Base-by-base conservation (phyloP, 2,888 invertebrate species). In the Glyphotaelius pellucidus region DNA sequence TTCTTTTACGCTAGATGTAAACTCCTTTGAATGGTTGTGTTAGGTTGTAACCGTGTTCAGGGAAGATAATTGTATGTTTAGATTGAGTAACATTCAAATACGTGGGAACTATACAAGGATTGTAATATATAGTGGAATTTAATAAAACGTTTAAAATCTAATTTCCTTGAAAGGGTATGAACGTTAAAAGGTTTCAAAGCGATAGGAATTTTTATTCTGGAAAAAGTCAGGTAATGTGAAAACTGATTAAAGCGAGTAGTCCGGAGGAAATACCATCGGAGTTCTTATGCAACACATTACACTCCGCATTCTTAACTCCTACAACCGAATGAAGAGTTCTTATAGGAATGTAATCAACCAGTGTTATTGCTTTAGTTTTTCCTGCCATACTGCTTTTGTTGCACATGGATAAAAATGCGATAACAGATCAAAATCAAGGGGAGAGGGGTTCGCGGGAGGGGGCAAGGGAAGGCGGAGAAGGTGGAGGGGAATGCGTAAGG, bases 221-320 rank as follows among this genome's bases (percentile, higher is more conserved):
- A 35, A 31, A 32, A n/a, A n/a, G 35, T 83, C 83, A n/a, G 25
- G 35, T 35, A 83, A 35, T 83, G 83, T 38, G 35, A 38, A 38
- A 83, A 83, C 83, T 38, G 83, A 83, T 83, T 83, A 32, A 83
- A 83, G 35, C 83, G 25, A 32, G 35, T 83, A 83, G 83, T 83
- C 83, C 83, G 83, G 35, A 83, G 25, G 83, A 32, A 35, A 83
- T 83, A 35, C 32, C 83, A 83, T 83, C 35, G 35, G 25, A 35
- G 11, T 83, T 83, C 83, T 83, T 83, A 14, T 83, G 35, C 83
- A 83, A 83, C 83, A 35, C 83, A 83, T 83, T 83, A 32, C 35
- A 19, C 67, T 67, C 67, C n/a, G 42, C 42, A 67, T 2, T 25
- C 25, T 47, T 15, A 14, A 47, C 47, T 67, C 67, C 67, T 67